Evolutionary conservation across 1,140 invertebrate genomes (phyloP).

Genomic region (Platorchestia sp.): DNA sequence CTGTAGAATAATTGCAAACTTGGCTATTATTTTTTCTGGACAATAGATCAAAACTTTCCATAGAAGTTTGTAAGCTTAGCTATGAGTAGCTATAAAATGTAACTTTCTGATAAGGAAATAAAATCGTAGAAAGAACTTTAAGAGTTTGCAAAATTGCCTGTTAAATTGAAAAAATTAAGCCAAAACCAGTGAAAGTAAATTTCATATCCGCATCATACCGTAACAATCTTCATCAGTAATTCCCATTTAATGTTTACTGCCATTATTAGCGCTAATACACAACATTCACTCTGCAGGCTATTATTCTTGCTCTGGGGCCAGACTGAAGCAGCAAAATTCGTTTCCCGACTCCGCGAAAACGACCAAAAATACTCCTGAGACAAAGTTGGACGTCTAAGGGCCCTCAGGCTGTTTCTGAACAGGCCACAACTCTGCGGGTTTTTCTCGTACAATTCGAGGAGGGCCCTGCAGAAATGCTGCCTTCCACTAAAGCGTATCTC

Average conservation of each 20-base stretch:
- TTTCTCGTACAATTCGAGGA: neutral
- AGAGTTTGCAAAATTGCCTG: too few relatives aligned
- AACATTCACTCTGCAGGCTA: neutral
- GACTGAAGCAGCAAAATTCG: neutral
- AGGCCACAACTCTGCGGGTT: neutral
- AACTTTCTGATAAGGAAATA: too few relatives aligned
- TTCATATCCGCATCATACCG: neutral
- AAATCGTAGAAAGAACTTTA: too few relatives aligned
- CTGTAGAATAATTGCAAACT: too few relatives aligned
- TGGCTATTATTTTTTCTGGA: too few relatives aligned
- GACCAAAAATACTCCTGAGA: neutral
- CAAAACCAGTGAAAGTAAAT: neutral
- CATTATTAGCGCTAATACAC: neutral
- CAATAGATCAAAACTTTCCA: too few relatives aligned
- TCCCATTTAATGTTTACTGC: neutral
- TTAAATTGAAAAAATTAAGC: too few relatives aligned
- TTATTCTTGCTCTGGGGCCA: neutral
- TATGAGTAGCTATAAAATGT: too few relatives aligned
- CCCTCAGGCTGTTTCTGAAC: neutral
- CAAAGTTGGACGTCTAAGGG: neutral
- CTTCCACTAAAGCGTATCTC: neutral
- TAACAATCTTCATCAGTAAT: neutral
- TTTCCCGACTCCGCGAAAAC: neutral
- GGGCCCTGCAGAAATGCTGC: neutral
- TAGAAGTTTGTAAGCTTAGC: too few relatives aligned